Percentiles rank a stretch among this genome's conserved stretches.
Evolutionary conservation across 2,797 vertebrate species (phyloP).

Genomic region (Semotilus atromaculatus): DNA sequence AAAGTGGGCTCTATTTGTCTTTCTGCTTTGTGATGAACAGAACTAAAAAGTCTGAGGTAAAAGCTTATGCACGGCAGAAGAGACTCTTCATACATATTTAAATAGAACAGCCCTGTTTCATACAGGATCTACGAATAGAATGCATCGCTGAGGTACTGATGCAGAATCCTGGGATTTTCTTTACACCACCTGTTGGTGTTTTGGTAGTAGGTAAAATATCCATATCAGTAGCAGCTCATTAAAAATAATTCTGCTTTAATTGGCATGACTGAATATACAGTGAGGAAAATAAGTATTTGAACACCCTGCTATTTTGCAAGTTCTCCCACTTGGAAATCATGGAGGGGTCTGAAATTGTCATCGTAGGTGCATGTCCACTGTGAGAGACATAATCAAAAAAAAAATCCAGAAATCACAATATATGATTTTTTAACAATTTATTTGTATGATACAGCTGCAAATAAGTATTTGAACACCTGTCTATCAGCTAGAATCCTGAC

Average conservation of each 20-base stretch:
- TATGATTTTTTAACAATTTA: too few species aligned
- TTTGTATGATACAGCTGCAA: too few species aligned
- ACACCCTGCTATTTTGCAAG: too few species aligned
- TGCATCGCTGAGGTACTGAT: neutral
- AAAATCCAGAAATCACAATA: too few species aligned
- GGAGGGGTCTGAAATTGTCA: too few species aligned
- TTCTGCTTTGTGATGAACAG: neutral
- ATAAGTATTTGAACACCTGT: too few species aligned
- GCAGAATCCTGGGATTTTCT: neutral
- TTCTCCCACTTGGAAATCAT: too few species aligned
- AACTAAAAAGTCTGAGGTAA: neutral
- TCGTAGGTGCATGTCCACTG: too few species aligned
- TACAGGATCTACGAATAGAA: conserved; percentile 19
- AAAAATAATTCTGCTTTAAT: conserved; percentile 28
- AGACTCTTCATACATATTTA: conserved; percentile 21
- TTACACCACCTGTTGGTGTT: conserved; percentile 13
- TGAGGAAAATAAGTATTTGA: too few species aligned
- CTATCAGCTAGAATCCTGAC: too few species aligned
- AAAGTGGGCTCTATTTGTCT: conserved; percentile 9
- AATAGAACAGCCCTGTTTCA: neutral
- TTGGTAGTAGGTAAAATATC: neutral
- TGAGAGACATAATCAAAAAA: too few species aligned
- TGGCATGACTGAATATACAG: conserved; percentile 8
- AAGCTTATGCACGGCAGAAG: conserved; percentile 7
- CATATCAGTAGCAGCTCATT: conserved; percentile 1